These are phyloP conservation scores for Hyposoter didymator DNA, from an alignment of 2,888 invertebrate genomes.

Conservation along the genomic window DNA sequence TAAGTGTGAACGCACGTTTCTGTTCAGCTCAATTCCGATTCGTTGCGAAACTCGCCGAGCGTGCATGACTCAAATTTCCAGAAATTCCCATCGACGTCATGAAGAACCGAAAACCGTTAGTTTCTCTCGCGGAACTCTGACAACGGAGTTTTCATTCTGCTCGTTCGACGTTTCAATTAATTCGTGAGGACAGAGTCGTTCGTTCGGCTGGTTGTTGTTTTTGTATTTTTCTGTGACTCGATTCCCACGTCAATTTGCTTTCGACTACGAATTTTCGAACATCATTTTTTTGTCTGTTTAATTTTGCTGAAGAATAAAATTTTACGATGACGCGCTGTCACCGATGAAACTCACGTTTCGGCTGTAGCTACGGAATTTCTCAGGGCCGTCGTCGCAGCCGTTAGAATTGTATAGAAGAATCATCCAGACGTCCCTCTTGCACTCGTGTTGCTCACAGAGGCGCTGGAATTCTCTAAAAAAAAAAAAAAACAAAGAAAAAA, in stretches of 20 bases:
- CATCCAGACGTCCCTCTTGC: background rate
- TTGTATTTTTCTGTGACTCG: no score
- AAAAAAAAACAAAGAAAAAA: no score
- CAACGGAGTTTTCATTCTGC: background rate
- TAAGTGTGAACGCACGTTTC: background rate
- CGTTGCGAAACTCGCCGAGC: background rate
- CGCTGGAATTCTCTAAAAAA: background rate
- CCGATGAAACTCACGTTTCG: background rate
- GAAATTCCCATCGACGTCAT: slow-evolving; percentile 37
- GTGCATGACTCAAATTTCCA: slow-evolving; percentile 18
- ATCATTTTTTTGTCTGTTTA: no score
- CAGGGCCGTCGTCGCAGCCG: background rate
- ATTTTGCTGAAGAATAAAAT: background rate
- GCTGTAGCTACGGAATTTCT: background rate
- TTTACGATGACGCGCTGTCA: no score
- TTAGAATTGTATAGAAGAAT: background rate
- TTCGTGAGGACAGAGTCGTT: no score
- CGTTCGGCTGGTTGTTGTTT: background rate
- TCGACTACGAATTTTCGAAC: no score
- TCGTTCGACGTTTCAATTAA: background rate
- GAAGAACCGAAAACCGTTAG: background rate
- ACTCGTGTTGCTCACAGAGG: background rate
- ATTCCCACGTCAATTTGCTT: background rate
- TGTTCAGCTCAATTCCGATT: background rate
- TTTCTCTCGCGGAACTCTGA: background rate